Conservation (phyloP, 2,797 vertebrate species). For the Delichon dasypus region DNA sequence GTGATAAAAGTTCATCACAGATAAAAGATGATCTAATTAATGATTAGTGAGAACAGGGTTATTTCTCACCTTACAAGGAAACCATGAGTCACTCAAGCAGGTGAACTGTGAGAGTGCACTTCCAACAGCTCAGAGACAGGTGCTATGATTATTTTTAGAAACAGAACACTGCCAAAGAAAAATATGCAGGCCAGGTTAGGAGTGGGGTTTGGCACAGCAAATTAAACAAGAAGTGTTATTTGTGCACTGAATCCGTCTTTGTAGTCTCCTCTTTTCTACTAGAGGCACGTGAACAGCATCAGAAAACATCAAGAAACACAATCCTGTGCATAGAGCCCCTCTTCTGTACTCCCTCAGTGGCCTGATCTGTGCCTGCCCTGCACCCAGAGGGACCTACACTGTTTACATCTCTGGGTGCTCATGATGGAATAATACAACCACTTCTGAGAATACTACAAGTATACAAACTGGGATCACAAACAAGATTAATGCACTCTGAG, state of each 20-base stretch:
- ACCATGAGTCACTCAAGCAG: neutral
- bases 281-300: neutral
- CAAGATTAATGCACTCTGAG: neutral
- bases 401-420: fast-evolving
- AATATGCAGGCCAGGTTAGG: neutral
- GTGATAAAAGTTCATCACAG: neutral
- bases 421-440: neutral
- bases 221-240: neutral
- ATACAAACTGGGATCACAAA: neutral
- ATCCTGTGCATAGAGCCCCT: neutral
- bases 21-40: neutral
- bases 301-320: neutral
- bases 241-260: neutral
- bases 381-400: no score
- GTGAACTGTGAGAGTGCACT: neutral
- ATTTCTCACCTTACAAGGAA: neutral
- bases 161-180: neutral
- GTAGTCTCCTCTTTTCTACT: neutral
- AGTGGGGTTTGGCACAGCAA: neutral
- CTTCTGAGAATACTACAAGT: neutral
- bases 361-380: neutral
- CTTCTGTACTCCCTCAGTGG: neutral
- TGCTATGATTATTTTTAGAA: neutral
- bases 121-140: neutral
- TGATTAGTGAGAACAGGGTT: neutral